Evolutionary conservation across 2,113 vertebrate species (phyloP).

Genomic region (Malurus cyaneus): DNA sequence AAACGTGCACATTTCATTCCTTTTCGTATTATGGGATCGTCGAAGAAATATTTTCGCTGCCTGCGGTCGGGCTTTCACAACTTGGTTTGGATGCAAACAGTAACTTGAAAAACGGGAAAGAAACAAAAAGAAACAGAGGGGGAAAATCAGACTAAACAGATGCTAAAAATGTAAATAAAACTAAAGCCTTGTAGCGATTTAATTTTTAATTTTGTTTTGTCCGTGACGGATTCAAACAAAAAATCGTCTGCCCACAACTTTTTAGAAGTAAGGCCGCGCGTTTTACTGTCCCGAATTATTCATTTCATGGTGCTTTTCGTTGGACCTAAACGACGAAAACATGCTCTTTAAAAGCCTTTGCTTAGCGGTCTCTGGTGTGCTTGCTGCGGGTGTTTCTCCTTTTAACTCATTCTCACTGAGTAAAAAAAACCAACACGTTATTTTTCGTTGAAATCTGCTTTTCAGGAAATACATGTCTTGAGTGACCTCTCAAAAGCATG

Average conservation of each 20-base stretch:
- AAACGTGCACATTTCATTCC: not conserved
- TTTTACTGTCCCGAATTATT: not conserved
- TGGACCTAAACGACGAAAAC: not conserved
- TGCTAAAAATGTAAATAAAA: conserved; percentile 20
- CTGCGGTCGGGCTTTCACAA: conserved; percentile 3
- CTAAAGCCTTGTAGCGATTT: not conserved
- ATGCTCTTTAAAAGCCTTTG: not conserved
- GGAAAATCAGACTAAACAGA: accelerated
- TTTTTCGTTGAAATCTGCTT: not conserved
- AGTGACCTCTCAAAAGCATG: not conserved
- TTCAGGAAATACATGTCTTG: not conserved
- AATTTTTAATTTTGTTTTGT: not conserved
- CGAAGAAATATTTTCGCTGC: conserved; percentile 19
- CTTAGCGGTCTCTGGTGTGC: not conserved
- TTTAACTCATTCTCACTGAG: not conserved
- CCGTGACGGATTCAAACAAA: not conserved
- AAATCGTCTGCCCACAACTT: not conserved
- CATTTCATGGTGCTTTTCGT: not conserved
- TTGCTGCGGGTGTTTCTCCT: not conserved
- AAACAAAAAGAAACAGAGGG: not conserved
- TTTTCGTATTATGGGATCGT: not conserved
- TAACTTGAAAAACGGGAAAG: not conserved
- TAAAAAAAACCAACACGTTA: not conserved
- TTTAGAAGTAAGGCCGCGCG: not conserved
- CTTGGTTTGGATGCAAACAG: not conserved